Conservation (phyloP, 2,888 invertebrate genomes). For the Ephialtes manifestator region DNA sequence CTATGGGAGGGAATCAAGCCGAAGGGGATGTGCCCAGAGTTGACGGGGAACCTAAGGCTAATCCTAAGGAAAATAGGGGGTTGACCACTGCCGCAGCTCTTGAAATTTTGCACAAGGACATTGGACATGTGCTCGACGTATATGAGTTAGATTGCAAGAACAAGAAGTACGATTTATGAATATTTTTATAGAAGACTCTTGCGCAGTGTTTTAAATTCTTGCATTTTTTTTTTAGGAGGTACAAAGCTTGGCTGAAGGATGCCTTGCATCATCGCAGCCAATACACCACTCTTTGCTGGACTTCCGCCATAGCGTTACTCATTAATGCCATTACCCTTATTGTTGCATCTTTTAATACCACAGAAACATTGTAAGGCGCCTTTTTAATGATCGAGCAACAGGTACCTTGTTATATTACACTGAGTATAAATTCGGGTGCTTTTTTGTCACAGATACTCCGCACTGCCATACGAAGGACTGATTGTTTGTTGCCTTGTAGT, state of each 20-base stretch:
- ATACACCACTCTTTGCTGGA: slow-evolving; percentile 90
- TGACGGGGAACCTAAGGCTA: slow-evolving; percentile 70
- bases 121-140: slow-evolving; percentile 89
- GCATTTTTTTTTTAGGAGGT: slow-evolving; percentile 83
- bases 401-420: not conserved
- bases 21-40: slow-evolving; percentile 68
- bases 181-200: not conserved
- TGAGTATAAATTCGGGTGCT: not conserved
- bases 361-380: slow-evolving; percentile 69
- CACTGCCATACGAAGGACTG: slow-evolving; percentile 87
- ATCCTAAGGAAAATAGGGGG: slow-evolving; percentile 85
- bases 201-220: not conserved
- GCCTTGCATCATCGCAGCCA: slow-evolving; percentile 87
- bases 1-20: slow-evolving; percentile 77
- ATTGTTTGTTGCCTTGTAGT: slow-evolving; percentile 87
- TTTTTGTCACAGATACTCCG: slow-evolving; percentile 83
- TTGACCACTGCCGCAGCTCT: slow-evolving; percentile 91
- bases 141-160: slow-evolving; percentile 89
- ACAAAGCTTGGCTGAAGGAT: slow-evolving; percentile 87
- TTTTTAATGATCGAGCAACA: not conserved
- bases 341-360: slow-evolving; percentile 82
- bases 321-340: slow-evolving; percentile 87
- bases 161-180: slow-evolving; percentile 83
- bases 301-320: slow-evolving; percentile 88
- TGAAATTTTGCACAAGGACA: slow-evolving; percentile 90